Evolutionary conservation across 92 coral and sea anemone species (phyloP), one percentile per base, ranked within the genome.

Genomic region (Chrysogorgia sp.): DNA sequence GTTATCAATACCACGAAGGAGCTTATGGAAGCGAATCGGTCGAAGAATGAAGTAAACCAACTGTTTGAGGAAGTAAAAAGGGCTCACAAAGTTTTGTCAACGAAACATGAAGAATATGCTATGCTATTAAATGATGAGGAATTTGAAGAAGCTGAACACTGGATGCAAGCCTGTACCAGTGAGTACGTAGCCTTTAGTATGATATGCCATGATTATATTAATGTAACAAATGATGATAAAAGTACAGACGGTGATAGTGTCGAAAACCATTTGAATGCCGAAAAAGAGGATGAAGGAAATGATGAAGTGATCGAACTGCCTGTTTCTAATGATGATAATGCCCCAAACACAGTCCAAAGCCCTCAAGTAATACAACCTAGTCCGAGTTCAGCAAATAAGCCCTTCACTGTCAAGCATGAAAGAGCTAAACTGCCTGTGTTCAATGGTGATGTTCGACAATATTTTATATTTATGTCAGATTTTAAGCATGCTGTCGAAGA

Each of bases 81-180:
- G 31, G 71, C 74, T 2, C 62, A 67, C 69, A 34, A 19, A 34
- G 63, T 47, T 32, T 17, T 58, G 30, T 6, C 12, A n/a, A 17
- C 17, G 2, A 58, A 58, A n/a, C 85, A 84, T 45, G 85, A 84
- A 7, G 85, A 58, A 17, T 84, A 67, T 32, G 58, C 77, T 12
- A 66, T 85, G 79, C 34, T 26, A 10, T 31, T 85, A 30, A 43
- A 85, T 28, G 89, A 85, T 53, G 82, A 71, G 23, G 85, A 80
- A 5, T 80, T 69, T 33, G 28, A 20, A 14, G 86, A 74, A 50
- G 82, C 82, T 49, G 86, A 85, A 34, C n/a, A n/a, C 0, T 85
- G 89, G 89, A 81, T 80, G n/a, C n/a, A n/a, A n/a, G n/a, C n/a
- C n/a, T n/a, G n/a, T n/a, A n/a, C n/a, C n/a, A n/a, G n/a, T n/a